phyloP scores from a whole-genome alignment of 2,797 vertebrate genomes.

The Gymnoscopelus microlampas region DNA sequence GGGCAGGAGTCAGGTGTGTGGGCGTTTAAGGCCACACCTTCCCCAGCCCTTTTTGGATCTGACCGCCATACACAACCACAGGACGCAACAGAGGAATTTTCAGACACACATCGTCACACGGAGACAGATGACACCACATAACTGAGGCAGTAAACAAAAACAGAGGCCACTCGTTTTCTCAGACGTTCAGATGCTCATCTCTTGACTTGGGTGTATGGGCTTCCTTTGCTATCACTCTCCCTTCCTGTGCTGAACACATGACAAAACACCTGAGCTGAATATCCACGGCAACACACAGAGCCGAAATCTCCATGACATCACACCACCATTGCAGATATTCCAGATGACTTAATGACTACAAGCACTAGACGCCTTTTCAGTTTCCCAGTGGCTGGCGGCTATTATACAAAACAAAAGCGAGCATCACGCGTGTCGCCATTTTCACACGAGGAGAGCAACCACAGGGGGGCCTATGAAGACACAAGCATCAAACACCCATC shows the following conservation, averaged over 20 bases:
- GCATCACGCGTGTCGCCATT: slow-evolving; percentile 68
- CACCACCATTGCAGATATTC: slow-evolving; percentile 73
- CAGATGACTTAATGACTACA: slow-evolving; percentile 65
- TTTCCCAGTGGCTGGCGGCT: slow-evolving; percentile 64
- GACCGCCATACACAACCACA: slow-evolving; percentile 76
- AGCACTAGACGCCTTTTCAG: slow-evolving; percentile 69
- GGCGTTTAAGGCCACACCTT: slow-evolving; percentile 60
- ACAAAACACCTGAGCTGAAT: slow-evolving; percentile 67
- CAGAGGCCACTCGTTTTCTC: slow-evolving; percentile 58
- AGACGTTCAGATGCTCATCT: slow-evolving; percentile 61
- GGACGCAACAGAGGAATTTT: slow-evolving; percentile 74
- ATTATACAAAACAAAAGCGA: slow-evolving; percentile 53
- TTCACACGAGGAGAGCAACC: slow-evolving; percentile 81
- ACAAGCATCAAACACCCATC: slow-evolving; percentile 78
- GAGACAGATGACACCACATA: slow-evolving; percentile 75
- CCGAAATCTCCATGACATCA: slow-evolving; percentile 69
- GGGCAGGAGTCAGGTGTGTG: slow-evolving; percentile 67
- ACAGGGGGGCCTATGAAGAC: slow-evolving; percentile 79
- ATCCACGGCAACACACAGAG: slow-evolving; percentile 68
- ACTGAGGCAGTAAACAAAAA: slow-evolving; percentile 59
- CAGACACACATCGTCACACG: slow-evolving; percentile 76
- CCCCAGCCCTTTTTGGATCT: slow-evolving; percentile 63
- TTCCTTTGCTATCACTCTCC: slow-evolving; percentile 42
- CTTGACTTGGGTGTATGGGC: slow-evolving; percentile 57
- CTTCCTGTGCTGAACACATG: slow-evolving; percentile 72